Base-by-base conservation (phyloP, 2,888 invertebrate species). In the Monopis laevigella region DNA sequence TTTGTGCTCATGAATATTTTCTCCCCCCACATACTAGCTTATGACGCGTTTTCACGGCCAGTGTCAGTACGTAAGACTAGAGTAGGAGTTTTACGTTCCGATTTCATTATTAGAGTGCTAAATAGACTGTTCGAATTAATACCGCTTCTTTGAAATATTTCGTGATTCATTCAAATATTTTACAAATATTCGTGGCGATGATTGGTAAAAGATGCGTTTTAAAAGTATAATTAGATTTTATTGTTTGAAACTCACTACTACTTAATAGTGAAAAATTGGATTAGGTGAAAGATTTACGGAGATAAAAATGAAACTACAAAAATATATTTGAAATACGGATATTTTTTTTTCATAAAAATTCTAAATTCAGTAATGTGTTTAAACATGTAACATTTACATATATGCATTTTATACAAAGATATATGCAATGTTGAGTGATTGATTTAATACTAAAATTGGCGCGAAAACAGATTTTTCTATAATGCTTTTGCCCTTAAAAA, bases 291-390 rank as follows among this genome's bases (percentile, higher is more conserved):
- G 10, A 13, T 14, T 14, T 5, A 32, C 7, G 6, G 12, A 32
- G 32, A 6, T 14, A 36, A 8, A 36, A 48, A 45, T 39, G 48
- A 54, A 52, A 52, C 46, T 52, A 72, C 67, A 44, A 74, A 71
- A 52, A 64, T 77, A 71, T 78, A 78, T 80, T 80, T 80, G 80
- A 80, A 80, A 80, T 80, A 80, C 80, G 78, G 81, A 80, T 80
- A 78, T 81, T 82, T 80, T 46, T 78, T 75, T 82, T 81, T 80
- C 80, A 82, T 82, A 82, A 81, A 82, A 82, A 82, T 80, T 82
- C 81, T 82, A 82, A 80, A 74, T 75, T 82, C 75, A 80, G 75
- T 82, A 78, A 80, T 80, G 80, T 80, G 80, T 80, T 77, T 78
- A 78, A 80, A 80, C 78, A 80, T 80, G 80, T 80, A 80, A 80